Evolutionary conservation across 2,797 vertebrate genomes (phyloP).

Genomic region (Siniperca obscura): DNA sequence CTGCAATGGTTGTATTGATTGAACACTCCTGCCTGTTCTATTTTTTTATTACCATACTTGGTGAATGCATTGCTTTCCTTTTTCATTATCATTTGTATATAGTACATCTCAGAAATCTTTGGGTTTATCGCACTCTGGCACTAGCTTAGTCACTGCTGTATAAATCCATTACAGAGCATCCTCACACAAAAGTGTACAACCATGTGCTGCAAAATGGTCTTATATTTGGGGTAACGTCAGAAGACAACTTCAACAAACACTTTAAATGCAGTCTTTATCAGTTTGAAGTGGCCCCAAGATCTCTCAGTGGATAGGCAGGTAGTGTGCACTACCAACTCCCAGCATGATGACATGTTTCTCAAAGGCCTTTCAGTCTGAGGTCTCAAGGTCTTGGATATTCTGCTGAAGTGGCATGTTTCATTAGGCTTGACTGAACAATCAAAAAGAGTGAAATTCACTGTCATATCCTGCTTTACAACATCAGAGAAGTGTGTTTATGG

Average conservation of each 20-base stretch:
- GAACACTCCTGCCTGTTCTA: slow-evolving; percentile 7
- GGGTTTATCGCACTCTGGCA: slow-evolving; percentile 6
- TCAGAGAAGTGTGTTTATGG: neutral
- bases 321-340: slow-evolving; percentile 6
- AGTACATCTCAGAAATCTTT: slow-evolving; percentile 16
- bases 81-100: slow-evolving; percentile 20
- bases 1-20: slow-evolving; percentile 38
- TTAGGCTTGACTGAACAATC: slow-evolving; percentile 15
- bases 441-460: neutral
- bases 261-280: neutral
- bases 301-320: slow-evolving; percentile 13
- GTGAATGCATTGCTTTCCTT: slow-evolving; percentile 23
- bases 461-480: slow-evolving; percentile 2
- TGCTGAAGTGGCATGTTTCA: slow-evolving; percentile 16
- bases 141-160: slow-evolving; percentile 12
- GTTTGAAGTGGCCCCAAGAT: neutral
- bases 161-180: slow-evolving; percentile 20
- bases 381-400: slow-evolving; percentile 27
- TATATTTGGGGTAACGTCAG: neutral
- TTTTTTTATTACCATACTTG: slow-evolving; percentile 14
- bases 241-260: neutral
- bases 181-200: slow-evolving; percentile 6
- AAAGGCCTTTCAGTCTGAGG: slow-evolving; percentile 27
- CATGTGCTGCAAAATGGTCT: neutral
- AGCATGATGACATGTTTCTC: slow-evolving; percentile 41